phyloP scores from a whole-genome alignment of 2,113 vertebrate species.

The Anoplopoma fimbria region DNA sequence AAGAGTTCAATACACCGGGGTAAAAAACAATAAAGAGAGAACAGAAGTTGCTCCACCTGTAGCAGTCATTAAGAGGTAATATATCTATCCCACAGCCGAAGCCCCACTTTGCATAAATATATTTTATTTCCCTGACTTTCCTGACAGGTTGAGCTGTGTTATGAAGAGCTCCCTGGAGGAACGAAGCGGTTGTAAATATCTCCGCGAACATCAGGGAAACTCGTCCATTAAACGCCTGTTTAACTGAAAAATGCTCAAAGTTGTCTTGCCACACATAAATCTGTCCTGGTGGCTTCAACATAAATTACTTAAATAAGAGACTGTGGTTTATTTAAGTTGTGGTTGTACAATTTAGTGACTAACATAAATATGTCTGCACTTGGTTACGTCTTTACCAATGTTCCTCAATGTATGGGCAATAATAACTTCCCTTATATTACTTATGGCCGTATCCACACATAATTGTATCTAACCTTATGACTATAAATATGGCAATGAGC shows the following conservation, averaged over 20 bases:
- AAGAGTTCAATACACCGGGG: not conserved
- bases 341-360: not conserved
- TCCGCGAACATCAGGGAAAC: not conserved
- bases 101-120: conserved; percentile 26
- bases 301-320: not conserved
- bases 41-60: conserved; percentile 45
- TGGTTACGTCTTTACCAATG: not conserved
- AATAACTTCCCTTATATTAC: not conserved
- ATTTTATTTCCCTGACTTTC: conserved; percentile 17
- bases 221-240: conserved; percentile 22
- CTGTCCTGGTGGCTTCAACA: not conserved
- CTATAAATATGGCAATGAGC: not conserved
- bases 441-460: not conserved
- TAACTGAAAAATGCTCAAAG: conserved; percentile 21
- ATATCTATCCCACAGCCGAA: conserved; percentile 27
- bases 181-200: conserved; percentile 26
- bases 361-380: not conserved
- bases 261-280: not conserved
- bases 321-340: not conserved
- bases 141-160: conserved; percentile 20
- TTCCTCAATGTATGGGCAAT: not conserved
- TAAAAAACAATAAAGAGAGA: not conserved
- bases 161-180: conserved; percentile 22
- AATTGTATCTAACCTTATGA: not conserved
- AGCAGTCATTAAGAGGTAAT: conserved; percentile 21